phyloP scores from a whole-genome alignment of 2,113 vertebrate species.

The Myotis davidii region DNA sequence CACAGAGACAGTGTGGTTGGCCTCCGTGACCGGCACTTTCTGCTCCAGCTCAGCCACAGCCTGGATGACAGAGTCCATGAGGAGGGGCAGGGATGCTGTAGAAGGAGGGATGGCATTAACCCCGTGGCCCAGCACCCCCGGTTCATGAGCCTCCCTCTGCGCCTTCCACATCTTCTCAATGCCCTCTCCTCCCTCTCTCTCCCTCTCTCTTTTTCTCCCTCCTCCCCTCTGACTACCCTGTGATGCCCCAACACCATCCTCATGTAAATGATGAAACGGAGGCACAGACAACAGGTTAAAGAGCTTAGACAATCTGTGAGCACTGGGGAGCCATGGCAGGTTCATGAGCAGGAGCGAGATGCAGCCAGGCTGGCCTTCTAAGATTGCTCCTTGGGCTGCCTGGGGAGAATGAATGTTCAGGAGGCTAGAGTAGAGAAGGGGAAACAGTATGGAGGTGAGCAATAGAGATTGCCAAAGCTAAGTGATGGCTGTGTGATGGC shows the following conservation, averaged over 20 bases:
- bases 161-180: not conserved
- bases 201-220: not conserved
- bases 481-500: not conserved
- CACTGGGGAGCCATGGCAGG: not conserved
- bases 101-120: not conserved
- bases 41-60: conserved; percentile 84
- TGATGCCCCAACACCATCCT: not conserved
- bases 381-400: not conserved
- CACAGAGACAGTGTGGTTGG: not conserved
- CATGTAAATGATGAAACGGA: not conserved
- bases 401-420: not conserved
- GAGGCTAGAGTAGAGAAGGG: not conserved
- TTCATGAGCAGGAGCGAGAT: not conserved
- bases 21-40: not conserved
- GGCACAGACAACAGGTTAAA: not conserved
- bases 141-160: not conserved
- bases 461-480: not conserved
- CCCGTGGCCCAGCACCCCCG: not conserved
- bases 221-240: not conserved
- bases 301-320: not conserved
- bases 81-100: conserved; percentile 78
- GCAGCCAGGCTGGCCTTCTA: not conserved
- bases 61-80: conserved; percentile 86
- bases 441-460: not conserved
- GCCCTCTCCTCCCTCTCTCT: not conserved